Base-by-base conservation (phyloP, 2,888 invertebrate genomes). In the Tenthredo notha region DNA sequence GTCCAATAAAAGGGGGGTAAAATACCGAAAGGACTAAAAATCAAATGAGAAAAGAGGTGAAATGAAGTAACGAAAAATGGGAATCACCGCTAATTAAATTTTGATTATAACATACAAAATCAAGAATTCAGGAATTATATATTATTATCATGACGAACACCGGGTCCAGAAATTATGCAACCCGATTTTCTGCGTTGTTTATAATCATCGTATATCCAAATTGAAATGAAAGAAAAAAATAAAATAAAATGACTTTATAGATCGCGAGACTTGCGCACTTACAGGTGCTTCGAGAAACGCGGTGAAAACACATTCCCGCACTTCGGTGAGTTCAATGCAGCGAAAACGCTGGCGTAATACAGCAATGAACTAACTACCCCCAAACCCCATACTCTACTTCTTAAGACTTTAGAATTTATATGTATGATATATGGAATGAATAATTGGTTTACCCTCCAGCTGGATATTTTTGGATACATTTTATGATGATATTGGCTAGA, bases 271-370 rank as follows among this genome's bases (percentile, higher is more conserved):
- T 67, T 67, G 33, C 15, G 33, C 67, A 67, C 18, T 7, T 29
- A 37, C 37, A 37, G 29, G 67, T 67, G 74, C 74, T 47, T 21
- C 25, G 7, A n/a, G 77, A 21, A 80, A 80, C 40, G 40, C 37
- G 58, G 33, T n/a, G 1, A 50, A 58, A 40, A 40, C 61, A n/a
- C 40, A 40, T 61, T 40, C 15, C 25, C 58, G 21, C 61, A 80
- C 78, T 37, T 61, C 61, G 61, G 78, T 80, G 78, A 80, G 78
- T 80, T 80, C 78, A 33, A 80, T 61, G 78, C 78, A 37, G 40
- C 40, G 78, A 50, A 40, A 37, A 78, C 58, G 37, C 18, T 15
- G 4, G 25, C 25, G 77, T 25, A 37, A 18, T 18, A 2, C 43
- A 43, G 61, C 58, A 61, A 40, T 37, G 18, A 15, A 15, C n/a